Evolutionary conservation across 2,888 invertebrate species (phyloP).

Genomic region (Coelogynopora nodosa): DNA sequence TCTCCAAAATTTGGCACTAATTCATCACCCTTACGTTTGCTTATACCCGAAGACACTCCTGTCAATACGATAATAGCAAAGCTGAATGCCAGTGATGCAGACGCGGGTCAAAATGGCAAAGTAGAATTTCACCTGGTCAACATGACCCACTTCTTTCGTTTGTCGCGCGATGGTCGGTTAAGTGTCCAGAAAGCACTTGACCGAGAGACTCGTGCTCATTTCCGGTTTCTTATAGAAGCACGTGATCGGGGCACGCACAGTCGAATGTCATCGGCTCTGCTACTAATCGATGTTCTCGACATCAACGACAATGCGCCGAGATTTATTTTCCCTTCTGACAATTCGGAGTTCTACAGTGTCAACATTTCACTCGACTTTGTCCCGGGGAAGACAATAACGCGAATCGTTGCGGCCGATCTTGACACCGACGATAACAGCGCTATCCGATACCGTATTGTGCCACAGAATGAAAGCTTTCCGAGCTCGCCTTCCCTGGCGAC

Average conservation of each 20-base stretch:
- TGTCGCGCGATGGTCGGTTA: background rate
- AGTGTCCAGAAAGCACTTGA: background rate
- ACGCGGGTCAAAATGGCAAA: background rate
- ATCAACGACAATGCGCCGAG: background rate
- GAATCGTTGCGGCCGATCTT: background rate
- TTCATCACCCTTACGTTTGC: background rate
- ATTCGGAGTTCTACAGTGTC: slow-evolving; percentile 8
- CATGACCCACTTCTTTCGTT: slow-evolving; percentile 14
- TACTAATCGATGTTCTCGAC: background rate
- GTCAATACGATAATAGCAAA: background rate
- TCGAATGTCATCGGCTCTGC: background rate
- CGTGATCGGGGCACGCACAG: background rate
- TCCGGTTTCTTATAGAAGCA: background rate
- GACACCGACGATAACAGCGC: slow-evolving; percentile 3
- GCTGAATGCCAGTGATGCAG: background rate
- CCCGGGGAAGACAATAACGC: background rate
- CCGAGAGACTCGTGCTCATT: background rate
- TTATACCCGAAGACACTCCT: background rate
- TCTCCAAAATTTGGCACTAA: background rate
- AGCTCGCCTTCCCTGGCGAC: background rate
- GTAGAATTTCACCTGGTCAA: background rate
- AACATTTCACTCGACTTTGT: background rate
- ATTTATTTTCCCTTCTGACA: background rate
- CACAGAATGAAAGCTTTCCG: background rate
- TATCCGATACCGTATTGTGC: background rate